Base-by-base conservation (phyloP, 1,140 invertebrate species). In the Asobara japonica region DNA sequence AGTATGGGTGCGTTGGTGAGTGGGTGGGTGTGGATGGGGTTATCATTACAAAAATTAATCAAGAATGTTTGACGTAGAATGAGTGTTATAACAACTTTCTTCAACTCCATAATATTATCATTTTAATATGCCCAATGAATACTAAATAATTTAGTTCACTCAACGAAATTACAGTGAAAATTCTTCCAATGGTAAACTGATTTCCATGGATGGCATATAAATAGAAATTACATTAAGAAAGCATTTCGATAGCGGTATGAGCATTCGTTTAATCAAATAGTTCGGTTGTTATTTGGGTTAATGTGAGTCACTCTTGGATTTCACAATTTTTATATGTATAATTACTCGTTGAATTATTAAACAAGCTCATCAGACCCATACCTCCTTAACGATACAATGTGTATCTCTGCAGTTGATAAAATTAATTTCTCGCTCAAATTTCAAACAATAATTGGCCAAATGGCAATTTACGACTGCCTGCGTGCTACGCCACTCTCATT, bases 321-420 rank as follows among this genome's bases (percentile, higher is more conserved):
- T 69, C 18, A 69, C 51, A 56, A 56, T 45, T 51, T 45, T 51
- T 45, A 27, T 38, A 67, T 67, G 22, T 38, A 45, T 27, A 66
- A 66, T 41, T 66, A 66, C 31, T 36, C 31, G 36, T 20, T 33
- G 31, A 41, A 38, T 66, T 45, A 66, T 41, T 66, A 38, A 66
- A 38, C 4, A 56, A 18, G 45, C 51, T 56, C 51, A 56, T 0
- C 41, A 30, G 66, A 76, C 31, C 48, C 18, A 10, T 25, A 65
- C 74, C 69, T 74, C 65, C 71, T 76, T 51, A 62, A 72, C 71
- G 75, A 74, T 29, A 41, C 62, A 71, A 71, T 74, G 69, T 74
- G 66, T 20, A 3, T 75, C 51, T 45, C 36, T 68, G 45, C 30
- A 16, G 25, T 27, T 65, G 16, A 51, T 74, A 61, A 33, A 61